Conservation (phyloP, 2,888 invertebrate species). For the Cyclophora punctaria region DNA sequence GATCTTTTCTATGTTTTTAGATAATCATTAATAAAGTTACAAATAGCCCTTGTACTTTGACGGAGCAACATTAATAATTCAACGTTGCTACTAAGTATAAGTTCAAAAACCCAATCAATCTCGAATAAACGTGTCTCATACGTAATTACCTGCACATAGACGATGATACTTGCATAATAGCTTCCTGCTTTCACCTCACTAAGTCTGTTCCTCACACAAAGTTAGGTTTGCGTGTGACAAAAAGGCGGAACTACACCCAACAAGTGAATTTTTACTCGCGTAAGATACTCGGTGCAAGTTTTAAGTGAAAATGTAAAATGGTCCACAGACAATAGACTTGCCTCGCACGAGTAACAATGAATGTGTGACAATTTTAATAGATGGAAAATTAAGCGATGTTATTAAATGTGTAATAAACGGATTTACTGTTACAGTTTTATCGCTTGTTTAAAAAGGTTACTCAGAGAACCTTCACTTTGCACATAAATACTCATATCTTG, state of each 20-base stretch:
- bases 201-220: slow-evolving; percentile 34
- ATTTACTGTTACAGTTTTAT: too few relatives aligned
- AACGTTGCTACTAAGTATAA: too few relatives aligned
- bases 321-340: slow-evolving; percentile 1
- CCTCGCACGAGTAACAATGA: slow-evolving; percentile 17
- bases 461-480: too few relatives aligned
- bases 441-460: too few relatives aligned
- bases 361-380: not conserved
- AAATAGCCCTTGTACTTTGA: too few relatives aligned
- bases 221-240: slow-evolving; percentile 20
- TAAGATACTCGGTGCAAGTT: slow-evolving; percentile 2
- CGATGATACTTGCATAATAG: slow-evolving; percentile 51
- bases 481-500: too few relatives aligned
- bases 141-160: slow-evolving; percentile 30
- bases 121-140: slow-evolving; percentile 1
- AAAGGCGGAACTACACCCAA: slow-evolving; percentile 16
- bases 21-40: too few relatives aligned
- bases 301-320: slow-evolving; percentile 1
- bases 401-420: too few relatives aligned
- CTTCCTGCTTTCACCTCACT: slow-evolving; percentile 63
- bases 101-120: too few relatives aligned
- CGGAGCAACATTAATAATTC: too few relatives aligned
- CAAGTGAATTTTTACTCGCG: slow-evolving; percentile 17
- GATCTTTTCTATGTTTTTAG: too few relatives aligned
- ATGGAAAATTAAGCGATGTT: too few relatives aligned